Base-by-base conservation (phyloP, 2,888 invertebrate genomes). In the Junonia oenone region DNA sequence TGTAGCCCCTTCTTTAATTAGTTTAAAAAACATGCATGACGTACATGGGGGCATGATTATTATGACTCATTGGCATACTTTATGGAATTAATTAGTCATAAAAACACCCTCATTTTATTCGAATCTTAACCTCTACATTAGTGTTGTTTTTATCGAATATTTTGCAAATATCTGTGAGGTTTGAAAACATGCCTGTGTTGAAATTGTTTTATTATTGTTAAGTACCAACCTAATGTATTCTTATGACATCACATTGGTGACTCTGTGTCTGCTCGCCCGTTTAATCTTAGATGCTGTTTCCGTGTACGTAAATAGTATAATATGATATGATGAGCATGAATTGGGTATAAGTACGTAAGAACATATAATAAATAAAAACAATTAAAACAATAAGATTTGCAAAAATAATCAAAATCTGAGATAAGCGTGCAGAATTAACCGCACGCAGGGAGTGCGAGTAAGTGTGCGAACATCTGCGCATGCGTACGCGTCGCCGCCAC, bases 401-500 rank as follows among this genome's bases (percentile, higher is more conserved):
- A 22, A 22, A 22, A 22, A 22, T 33, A 17, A 48, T 40, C 13
- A 33, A 33, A 8, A 26, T 6, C n/a, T 40, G 4, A 17, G 54
- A 54, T 49, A 45, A 40, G 29, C 2, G 29, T 55, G 56, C 55
- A 59, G 55, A 57, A 62, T 54, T 57, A 51, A 37, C 26, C 35
- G 13, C 46, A 43, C 47, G 50, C 43, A 55, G 26, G 27, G 22
- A 22, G 40, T 47, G 43, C 22, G 37, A 35, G 27, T 26, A 40
- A 50, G 45, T 56, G 47, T 45, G 53, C 60, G 33, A 50, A 49
- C 47, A 45, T 48, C 48, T 45, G 80, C 89, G 89, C 89, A 84
- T 84, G 89, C 88, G 89, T 73, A 68, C 69, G 72, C 75, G 67
- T 71, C 73, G 76, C 73, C 74, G 72, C 74, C 67, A 65, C 75